Evolutionary conservation across 2,888 invertebrate genomes (phyloP).

Genomic region (Eupithecia exiguata): DNA sequence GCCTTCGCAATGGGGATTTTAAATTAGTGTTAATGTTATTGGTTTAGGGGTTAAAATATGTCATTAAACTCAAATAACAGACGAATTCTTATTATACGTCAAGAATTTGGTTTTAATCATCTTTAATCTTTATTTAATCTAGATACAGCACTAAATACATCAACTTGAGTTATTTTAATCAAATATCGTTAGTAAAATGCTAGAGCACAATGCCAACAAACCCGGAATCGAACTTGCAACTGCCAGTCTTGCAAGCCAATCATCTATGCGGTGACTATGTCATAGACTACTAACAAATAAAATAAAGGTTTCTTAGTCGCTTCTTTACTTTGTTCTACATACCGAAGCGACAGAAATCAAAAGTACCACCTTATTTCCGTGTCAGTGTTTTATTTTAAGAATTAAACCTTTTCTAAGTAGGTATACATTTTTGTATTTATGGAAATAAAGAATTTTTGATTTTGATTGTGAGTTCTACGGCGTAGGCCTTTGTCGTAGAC

Average conservation of each 20-base stretch:
- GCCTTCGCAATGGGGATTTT: slow-evolving; percentile 10
- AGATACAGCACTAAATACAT: not conserved
- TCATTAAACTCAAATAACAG: not conserved
- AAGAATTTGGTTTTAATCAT: not conserved
- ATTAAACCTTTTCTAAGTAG: too few relatives aligned
- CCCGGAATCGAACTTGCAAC: not conserved
- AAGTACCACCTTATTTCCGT: too few relatives aligned
- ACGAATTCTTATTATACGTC: not conserved
- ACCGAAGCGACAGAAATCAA: too few relatives aligned
- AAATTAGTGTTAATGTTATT: slow-evolving; percentile 8
- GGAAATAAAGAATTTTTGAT: too few relatives aligned
- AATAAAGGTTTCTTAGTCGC: too few relatives aligned
- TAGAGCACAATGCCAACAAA: not conserved
- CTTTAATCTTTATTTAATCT: too few relatives aligned
- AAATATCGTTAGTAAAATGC: too few relatives aligned
- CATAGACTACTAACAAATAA: not conserved
- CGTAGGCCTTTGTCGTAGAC: not conserved
- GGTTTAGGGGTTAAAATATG: not conserved
- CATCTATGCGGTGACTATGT: not conserved
- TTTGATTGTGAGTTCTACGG: too few relatives aligned
- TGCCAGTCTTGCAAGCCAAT: not conserved
- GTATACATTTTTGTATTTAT: too few relatives aligned
- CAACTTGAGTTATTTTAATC: too few relatives aligned
- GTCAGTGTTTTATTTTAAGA: too few relatives aligned
- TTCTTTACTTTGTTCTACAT: too few relatives aligned